Percentiles rank a stretch among this genome's conserved stretches.
Conservation (phyloP, 2,888 invertebrate genomes). For the Calameuta pallipes region DNA sequence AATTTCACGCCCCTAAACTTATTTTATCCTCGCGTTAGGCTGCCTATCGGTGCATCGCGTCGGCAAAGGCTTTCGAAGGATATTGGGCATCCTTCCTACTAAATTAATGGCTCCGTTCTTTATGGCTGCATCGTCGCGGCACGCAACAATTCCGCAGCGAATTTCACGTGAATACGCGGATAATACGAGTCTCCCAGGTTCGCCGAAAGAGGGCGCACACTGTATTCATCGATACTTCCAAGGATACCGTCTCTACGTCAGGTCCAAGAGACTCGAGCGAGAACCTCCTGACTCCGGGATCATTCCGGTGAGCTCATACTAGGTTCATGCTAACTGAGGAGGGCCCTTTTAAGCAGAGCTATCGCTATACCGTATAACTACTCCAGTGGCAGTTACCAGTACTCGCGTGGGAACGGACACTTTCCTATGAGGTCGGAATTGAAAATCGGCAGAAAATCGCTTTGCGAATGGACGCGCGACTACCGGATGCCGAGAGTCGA, state of each 20-base stretch:
- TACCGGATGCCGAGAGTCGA: conserved; percentile 33
- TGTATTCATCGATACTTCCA: background rate
- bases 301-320: background rate
- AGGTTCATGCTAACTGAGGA: background rate
- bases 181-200: conserved; percentile 34
- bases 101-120: conserved; percentile 64
- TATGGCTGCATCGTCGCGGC: conserved; percentile 58
- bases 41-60: conserved; percentile 48
- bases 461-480: conserved; percentile 23
- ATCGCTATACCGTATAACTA: background rate
- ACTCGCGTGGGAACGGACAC: background rate
- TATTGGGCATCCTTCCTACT: conserved; percentile 61
- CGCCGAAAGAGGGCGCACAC: background rate
- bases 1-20: conserved; percentile 66
- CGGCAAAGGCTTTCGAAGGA: conserved; percentile 46
- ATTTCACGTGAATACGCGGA: conserved; percentile 52
- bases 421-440: background rate
- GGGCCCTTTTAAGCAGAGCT: background rate
- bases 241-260: background rate
- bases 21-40: conserved; percentile 57
- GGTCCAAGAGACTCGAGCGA: background rate
- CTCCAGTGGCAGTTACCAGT: background rate
- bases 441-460: conserved; percentile 19
- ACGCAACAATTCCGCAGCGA: conserved; percentile 60
- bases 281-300: background rate